Conservation (phyloP, 1,140 invertebrate species). For the Drosophila yakuba region DNA sequence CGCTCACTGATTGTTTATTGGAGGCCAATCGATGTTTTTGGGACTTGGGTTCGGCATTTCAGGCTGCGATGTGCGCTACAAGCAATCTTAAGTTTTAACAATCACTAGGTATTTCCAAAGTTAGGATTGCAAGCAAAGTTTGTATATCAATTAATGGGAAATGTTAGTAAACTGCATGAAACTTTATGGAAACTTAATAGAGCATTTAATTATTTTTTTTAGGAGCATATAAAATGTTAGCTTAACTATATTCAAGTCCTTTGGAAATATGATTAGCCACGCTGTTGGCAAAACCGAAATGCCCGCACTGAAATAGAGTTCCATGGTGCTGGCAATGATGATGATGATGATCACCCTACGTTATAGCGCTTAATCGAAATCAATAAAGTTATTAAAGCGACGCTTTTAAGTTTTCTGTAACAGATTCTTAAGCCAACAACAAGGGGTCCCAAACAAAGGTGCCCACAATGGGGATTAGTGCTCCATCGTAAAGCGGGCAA, state of each 20-base stretch:
- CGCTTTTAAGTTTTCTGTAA: slow-evolving; percentile 83
- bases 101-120: too few species aligned
- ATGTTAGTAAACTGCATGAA: too few species aligned
- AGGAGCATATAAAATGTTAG: too few species aligned
- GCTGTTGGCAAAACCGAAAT: slow-evolving; percentile 3
- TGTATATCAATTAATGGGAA: too few species aligned
- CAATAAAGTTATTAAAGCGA: slow-evolving; percentile 82
- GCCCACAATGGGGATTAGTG: slow-evolving; percentile 54
- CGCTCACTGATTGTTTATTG: slow-evolving; percentile 69
- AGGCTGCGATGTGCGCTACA: slow-evolving; percentile 7
- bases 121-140: too few species aligned
- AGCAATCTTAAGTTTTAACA: not conserved
- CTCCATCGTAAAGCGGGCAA: slow-evolving; percentile 28
- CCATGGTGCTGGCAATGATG: slow-evolving; percentile 3
- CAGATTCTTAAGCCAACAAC: slow-evolving; percentile 81
- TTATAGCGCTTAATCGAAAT: slow-evolving; percentile 83
- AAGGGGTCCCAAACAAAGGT: slow-evolving; percentile 62
- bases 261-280: too few species aligned
- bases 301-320: not conserved
- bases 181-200: too few species aligned
- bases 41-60: not conserved
- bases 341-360: slow-evolving; percentile 40
- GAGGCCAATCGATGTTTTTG: slow-evolving; percentile 10
- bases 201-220: too few species aligned
- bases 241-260: too few species aligned